Percentiles rank a stretch among this genome's conserved stretches.
Evolutionary conservation across 2,797 vertebrate species (phyloP).

Genomic region (Champsocephalus gunnari): DNA sequence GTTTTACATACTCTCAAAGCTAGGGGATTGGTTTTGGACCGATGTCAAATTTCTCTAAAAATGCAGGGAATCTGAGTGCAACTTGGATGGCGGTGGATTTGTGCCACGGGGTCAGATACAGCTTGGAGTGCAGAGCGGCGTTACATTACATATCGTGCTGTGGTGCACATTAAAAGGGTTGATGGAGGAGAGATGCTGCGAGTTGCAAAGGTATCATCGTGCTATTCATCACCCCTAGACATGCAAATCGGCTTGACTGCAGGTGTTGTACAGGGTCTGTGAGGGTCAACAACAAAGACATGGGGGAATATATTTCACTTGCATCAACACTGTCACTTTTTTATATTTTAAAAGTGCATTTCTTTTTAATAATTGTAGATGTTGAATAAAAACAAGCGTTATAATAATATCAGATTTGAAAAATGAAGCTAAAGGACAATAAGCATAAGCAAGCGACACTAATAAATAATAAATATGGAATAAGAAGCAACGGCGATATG

Average conservation of each 20-base stretch:
- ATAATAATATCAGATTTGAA: neutral
- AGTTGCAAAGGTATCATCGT: constrained; percentile 20
- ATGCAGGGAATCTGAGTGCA: constrained; percentile 56
- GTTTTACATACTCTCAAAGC: constrained; percentile 75
- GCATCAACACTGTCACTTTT: neutral
- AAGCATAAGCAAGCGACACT: neutral
- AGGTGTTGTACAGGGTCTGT: constrained; percentile 46
- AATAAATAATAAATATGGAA: neutral
- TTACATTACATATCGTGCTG: constrained; percentile 5
- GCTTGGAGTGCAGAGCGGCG: constrained; percentile 59
- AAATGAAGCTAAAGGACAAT: neutral
- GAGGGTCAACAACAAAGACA: constrained; percentile 23
- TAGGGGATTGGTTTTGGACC: constrained; percentile 76
- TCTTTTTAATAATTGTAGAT: neutral
- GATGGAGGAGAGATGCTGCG: constrained; percentile 12
- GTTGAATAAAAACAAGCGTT: neutral
- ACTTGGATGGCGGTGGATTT: constrained; percentile 46
- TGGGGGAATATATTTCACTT: constrained; percentile 13
- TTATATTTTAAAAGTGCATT: neutral
- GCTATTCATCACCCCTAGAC: constrained; percentile 17
- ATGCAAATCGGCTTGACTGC: constrained; percentile 52
- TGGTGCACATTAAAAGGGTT: constrained; percentile 44
- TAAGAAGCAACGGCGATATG: neutral
- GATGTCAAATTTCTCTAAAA: constrained; percentile 68
- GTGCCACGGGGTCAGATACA: constrained; percentile 70